A percentile compares a stretch with the other conserved stretches of the same genome.
phyloP scores from a whole-genome alignment of 2,888 invertebrate genomes.

The Phoenoteleia sp. region DNA sequence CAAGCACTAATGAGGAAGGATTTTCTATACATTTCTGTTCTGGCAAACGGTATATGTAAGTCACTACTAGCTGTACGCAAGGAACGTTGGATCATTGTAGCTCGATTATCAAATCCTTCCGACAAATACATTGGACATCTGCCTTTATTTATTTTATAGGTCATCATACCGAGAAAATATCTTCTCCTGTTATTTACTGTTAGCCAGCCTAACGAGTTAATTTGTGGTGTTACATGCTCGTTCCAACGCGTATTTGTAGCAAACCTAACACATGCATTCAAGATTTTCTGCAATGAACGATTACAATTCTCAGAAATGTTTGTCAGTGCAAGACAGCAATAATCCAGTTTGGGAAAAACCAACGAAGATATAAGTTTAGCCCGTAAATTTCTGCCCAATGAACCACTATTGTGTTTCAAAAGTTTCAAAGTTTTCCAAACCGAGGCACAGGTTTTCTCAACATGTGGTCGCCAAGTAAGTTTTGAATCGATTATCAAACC shows the following conservation, averaged over 20 bases:
- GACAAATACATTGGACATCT: not conserved
- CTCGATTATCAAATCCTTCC: no score
- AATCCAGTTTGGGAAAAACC: not conserved
- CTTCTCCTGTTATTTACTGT: not conserved
- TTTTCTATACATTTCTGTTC: no score
- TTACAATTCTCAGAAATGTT: not conserved
- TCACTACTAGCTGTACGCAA: no score
- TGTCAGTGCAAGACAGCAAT: not conserved
- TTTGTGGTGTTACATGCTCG: not conserved
- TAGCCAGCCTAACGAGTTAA: not conserved
- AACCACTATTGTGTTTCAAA: not conserved
- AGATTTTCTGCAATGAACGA: not conserved
- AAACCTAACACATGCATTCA: conserved; percentile 3
- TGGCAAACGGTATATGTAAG: no score
- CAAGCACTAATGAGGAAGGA: no score
- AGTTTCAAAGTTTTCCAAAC: not conserved
- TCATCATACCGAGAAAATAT: not conserved
- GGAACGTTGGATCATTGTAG: no score
- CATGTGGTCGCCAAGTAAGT: not conserved
- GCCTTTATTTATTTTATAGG: not conserved
- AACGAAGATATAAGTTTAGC: not conserved
- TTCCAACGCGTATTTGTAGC: no score
- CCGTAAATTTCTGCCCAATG: not conserved
- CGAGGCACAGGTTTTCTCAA: no score
- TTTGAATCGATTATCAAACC: not conserved